Evolutionary conservation across 1,140 invertebrate species (phyloP), one percentile per base, ranked within the genome.

Genomic region (Drosophila repleta): DNA sequence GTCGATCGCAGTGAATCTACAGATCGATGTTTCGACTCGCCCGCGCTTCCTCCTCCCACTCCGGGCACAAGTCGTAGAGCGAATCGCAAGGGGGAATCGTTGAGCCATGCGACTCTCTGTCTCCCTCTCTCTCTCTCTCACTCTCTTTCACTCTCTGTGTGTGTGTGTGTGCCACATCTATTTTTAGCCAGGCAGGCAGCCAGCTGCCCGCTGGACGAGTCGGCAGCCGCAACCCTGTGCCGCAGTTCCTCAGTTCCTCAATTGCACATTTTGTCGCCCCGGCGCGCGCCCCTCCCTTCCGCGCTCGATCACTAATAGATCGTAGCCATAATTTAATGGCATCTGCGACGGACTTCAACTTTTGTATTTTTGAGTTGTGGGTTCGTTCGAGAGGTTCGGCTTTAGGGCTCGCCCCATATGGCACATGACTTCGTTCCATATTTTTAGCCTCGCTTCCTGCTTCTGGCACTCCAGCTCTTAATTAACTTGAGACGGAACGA

Each of bases 271-370:
- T 13, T 35, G 32, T 35, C 11, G 20, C 48, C 21, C 62, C n/a
- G 21, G 13, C 26, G 39, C 3, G 17, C 11, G 15, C 4, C 48
- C 41, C n/a, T 26, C 4, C 15, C 60, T n/a, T 15, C 0, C 60
- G 6, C 60, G 6, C 32, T 76, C 75, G 77, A 70, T 76, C 49
- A 64, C 77, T 85, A 87, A 87, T 85, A 87, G 82, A 87, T 85
- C 70, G 81, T 69, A 65, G 82, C 82, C 78, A 81, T 87, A 81
- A 85, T 85, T 76, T 87, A 85, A 85, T 85, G 82, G 63, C 32
- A 35, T 35, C 32, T 35, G 32, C 32, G 7, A 35, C 32, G 2
- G 32, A 10, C 32, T 35, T 35, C 32, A 13, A 35, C 10, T 35
- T 35, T 35, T 35, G 32, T 35, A 3, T 35, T 7, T 29, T 57